Evolutionary conservation across 2,113 vertebrate species (phyloP), one percentile per base, ranked within the genome.

Genomic region (Ciconia boyciana): DNA sequence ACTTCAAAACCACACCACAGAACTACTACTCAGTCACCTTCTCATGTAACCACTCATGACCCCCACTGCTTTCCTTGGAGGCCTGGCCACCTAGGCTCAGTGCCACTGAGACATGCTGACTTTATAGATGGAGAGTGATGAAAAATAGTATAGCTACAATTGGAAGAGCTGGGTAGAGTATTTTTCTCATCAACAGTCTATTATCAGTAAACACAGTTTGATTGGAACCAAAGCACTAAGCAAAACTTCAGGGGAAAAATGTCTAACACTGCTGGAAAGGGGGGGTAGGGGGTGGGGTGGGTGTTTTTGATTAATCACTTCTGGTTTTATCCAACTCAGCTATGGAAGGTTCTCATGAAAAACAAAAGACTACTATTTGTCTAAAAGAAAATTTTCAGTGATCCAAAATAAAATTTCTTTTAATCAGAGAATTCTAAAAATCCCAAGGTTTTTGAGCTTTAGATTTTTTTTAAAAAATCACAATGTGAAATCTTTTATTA

Each of bases 231-330:
- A 72, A 93, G 68, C 44, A 61, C 58, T 55, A 55, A 70, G 69
- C 19, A 64, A 77, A 80, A 88, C 10, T 70, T 86, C 19, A 21
- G 22, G 51, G 39, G 46, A 4, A 20, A 44, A n/a, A 32, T 3
- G 5, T 10, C 16, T 71, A 39, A 46, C 8, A 2, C 44, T 61
- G 46, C 41, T 70, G 61, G 48, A 69, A 49, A 25, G 3, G 11
- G 20, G 29, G 3, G 11, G 20, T 36, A 36, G 3, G 3, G 36
- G 4, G 5, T n/a, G 3, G 3, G 36, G 4, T 4, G 32, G 16
- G 32, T 32, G n/a, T 32, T 86, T 90, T 71, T 7, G 8, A 4
- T 51, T 4, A 65, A 48, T 43, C 44, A 24, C 16, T 71, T 51
- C 26, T 2, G 6, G 14, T 12, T 80, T 93, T 84, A 80, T 49